Base-by-base conservation (phyloP, 2,888 invertebrate species). In the Gari tellinella region DNA sequence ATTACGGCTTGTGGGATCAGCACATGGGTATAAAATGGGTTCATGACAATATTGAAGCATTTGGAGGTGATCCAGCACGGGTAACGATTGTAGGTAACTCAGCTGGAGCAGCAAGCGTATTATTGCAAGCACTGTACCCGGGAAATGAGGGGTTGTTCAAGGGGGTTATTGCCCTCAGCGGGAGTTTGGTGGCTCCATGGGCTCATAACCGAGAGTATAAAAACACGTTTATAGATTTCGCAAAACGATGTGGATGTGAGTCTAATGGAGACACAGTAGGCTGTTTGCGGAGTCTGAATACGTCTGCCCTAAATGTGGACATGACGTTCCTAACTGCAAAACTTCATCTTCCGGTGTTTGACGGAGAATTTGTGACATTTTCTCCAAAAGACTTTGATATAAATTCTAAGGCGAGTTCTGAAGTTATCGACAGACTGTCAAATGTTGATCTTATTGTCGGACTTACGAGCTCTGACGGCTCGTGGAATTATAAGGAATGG, bases 81-180 rank as follows among this genome's bases (percentile, higher is more conserved):
- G 94, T 97, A 14, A 96, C 96, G 0, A 90, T 97, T 0, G 93
- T 96, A 82, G 97, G 97, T 0, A 95, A 96, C 91, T 95, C 95
- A 15, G 95, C 95, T 48, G 93, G 93, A 1, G 66, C 65, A n/a
- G 57, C 68, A 0, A 52, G 63, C 25, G 77, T 65, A 7, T 65
- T 77, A 15, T 55, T 65, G 15, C 72, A 77, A 26, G 61, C 72
- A 8, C 31, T 77, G 46, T 64, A 72, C 40, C 51, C 68, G 12
- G 61, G 40, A n/a, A 77, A 77, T 37, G 37, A 41, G 21, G 62
- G 61, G 0, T 23, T 68, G 2, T 51, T 77, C 14, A 38, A 55
- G 31, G 51, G 65, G 19, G 77, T 72, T 15, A 61, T 77, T 12
- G 72, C 77, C 12, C 62, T 65, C 17, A 68, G 68, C 26, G 77